Conservation (phyloP, 2,113 vertebrate species). For the Atherinomorus stipes region DNA sequence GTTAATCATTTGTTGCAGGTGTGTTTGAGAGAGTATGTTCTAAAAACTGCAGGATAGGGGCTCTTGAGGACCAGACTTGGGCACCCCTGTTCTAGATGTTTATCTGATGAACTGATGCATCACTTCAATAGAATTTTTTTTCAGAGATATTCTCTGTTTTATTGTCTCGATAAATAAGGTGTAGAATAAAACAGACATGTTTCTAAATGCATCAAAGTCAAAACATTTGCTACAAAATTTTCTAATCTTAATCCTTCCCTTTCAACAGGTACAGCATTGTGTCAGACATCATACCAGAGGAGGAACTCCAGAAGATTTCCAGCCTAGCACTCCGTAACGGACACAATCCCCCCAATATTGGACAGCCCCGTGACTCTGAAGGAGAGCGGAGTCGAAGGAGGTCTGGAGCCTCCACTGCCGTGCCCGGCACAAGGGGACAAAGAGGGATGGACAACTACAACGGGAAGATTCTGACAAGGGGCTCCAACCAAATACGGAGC, state of each 20-base stretch:
- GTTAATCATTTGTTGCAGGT: too few relatives aligned
- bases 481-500: conserved; percentile 88
- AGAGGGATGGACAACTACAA: conserved; percentile 82
- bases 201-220: background rate
- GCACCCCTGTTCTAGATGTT: background rate
- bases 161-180: background rate
- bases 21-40: too few relatives aligned
- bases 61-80: too few relatives aligned
- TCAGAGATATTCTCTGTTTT: background rate
- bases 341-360: conserved; percentile 47
- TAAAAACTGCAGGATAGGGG: too few relatives aligned
- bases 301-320: conserved; percentile 86
- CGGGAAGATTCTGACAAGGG: conserved; percentile 85
- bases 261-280: conserved; percentile 87
- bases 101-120: too few relatives aligned
- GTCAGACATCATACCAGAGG: conserved; percentile 84
- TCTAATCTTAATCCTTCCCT: background rate
- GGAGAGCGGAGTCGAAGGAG: conserved; percentile 74
- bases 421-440: conserved; percentile 20
- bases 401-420: conserved; percentile 55
- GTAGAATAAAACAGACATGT: background rate
- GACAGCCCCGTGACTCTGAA: conserved; percentile 36
- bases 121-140: too few relatives aligned
- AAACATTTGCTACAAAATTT: background rate
- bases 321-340: conserved; percentile 81